Percentiles rank a stretch among this genome's conserved stretches.
Conservation (phyloP, 2,888 invertebrate genomes). For the Pyralis farinalis region DNA sequence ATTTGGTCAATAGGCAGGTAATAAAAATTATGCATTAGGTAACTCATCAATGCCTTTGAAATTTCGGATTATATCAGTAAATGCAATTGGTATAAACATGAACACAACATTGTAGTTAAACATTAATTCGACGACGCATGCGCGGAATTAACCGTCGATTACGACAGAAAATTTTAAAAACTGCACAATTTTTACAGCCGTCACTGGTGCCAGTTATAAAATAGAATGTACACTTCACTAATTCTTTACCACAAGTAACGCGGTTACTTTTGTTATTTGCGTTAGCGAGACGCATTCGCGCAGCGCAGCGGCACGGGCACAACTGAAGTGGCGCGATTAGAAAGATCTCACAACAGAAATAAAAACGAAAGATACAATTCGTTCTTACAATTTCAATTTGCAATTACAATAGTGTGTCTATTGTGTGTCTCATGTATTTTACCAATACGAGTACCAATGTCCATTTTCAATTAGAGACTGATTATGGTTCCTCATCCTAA, state of each 20-base stretch:
- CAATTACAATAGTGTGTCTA: too few relatives aligned
- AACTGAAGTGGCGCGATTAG: slow-evolving; percentile 53
- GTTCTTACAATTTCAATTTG: too few relatives aligned
- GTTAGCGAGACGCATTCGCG: slow-evolving; percentile 32
- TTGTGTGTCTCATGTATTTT: too few relatives aligned
- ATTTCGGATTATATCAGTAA: not conserved
- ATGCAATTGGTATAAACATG: not conserved
- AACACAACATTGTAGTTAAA: not conserved
- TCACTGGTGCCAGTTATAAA: slow-evolving; percentile 1
- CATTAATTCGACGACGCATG: not conserved
- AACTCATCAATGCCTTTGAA: too few relatives aligned
- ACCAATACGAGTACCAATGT: too few relatives aligned
- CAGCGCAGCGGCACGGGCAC: slow-evolving; percentile 45
- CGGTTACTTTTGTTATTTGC: slow-evolving; percentile 2
- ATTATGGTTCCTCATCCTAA: too few relatives aligned
- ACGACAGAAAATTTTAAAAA: not conserved
- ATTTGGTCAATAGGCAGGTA: too few relatives aligned
- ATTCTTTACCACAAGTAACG: not conserved
- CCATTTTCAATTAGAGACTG: too few relatives aligned
- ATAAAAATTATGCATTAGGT: too few relatives aligned
- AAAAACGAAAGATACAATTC: slow-evolving; percentile 29
- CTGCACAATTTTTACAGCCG: not conserved
- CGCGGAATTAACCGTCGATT: not conserved
- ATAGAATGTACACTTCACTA: not conserved
- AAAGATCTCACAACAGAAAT: slow-evolving; percentile 62